Evolutionary conservation across 37 sponge, comb jelly and placozoan species (phyloP).

Genomic region (Axinella damicornis): DNA sequence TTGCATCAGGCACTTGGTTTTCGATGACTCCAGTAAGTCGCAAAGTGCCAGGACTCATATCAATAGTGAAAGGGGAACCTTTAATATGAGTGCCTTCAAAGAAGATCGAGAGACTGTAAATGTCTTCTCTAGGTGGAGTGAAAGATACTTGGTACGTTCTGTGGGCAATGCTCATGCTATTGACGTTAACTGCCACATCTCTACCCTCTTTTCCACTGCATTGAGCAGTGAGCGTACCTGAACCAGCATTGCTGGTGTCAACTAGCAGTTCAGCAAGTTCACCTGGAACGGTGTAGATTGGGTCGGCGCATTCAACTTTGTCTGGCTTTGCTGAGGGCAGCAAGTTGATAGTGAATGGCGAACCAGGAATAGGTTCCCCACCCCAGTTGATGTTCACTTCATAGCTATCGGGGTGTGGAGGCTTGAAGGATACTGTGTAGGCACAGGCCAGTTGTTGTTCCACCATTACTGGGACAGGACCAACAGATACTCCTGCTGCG

Average conservation of each 20-base stretch:
- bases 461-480: constrained; percentile 27
- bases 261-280: constrained; percentile 32
- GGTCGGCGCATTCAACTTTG: constrained; percentile 28
- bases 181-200: constrained; percentile 41
- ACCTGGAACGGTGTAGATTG: constrained; percentile 23
- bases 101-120: constrained; percentile 43
- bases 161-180: constrained; percentile 25
- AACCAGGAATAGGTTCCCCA: constrained; percentile 54
- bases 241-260: constrained; percentile 66
- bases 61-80: constrained; percentile 66
- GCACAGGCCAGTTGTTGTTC: not conserved
- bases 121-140: constrained; percentile 42
- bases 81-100: constrained; percentile 44
- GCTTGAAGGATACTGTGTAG: constrained; percentile 47
- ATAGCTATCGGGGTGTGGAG: constrained; percentile 49
- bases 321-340: constrained; percentile 46
- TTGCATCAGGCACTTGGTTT: not conserved
- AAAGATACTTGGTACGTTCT: constrained; percentile 47
- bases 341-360: constrained; percentile 61
- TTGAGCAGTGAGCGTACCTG: constrained; percentile 52
- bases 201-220: constrained; percentile 46
- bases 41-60: constrained; percentile 24
- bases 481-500: constrained; percentile 45
- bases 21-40: constrained; percentile 15
- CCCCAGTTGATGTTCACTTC: constrained; percentile 62